Percentiles rank a stretch among this genome's conserved stretches.
Conservation (phyloP, 2,797 vertebrate species). For the Mormyrus proboscirostris region DNA sequence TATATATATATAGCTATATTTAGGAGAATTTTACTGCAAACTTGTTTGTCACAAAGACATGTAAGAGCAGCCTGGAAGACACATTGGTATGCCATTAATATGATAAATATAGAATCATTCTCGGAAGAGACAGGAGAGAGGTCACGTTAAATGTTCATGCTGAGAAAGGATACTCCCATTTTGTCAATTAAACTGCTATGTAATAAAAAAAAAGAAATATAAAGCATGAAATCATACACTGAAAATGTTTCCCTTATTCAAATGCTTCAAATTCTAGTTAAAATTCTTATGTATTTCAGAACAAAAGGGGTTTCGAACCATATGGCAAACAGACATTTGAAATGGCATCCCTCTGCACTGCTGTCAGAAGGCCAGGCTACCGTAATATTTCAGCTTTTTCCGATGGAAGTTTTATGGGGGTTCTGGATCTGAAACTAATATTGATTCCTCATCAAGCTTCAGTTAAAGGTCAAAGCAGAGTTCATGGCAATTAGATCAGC, state of each 20-base stretch:
- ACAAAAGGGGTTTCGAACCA: constrained; percentile 1
- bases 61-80: constrained; percentile 54
- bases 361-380: constrained; percentile 12
- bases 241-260: constrained; percentile 10
- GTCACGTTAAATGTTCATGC: constrained; percentile 53
- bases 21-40: constrained; percentile 39
- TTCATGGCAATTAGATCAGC: not conserved
- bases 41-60: constrained; percentile 53
- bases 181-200: not conserved
- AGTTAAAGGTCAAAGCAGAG: constrained; percentile 9
- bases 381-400: constrained; percentile 13
- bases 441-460: constrained; percentile 13
- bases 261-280: not conserved
- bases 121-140: constrained; percentile 56
- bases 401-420: constrained; percentile 2
- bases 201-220: constrained; percentile 14
- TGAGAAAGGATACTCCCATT: constrained; percentile 39
- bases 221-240: constrained; percentile 36
- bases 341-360: not conserved
- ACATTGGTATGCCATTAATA: constrained; percentile 58
- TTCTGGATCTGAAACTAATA: constrained; percentile 16
- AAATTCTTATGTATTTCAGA: constrained; percentile 9
- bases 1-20: not conserved
- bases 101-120: constrained; percentile 61
- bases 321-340: constrained; percentile 13